Evolutionary conservation across 1,140 invertebrate genomes (phyloP), one percentile per base, ranked within the genome.

Genomic region (Druon quercuslanigerum): DNA sequence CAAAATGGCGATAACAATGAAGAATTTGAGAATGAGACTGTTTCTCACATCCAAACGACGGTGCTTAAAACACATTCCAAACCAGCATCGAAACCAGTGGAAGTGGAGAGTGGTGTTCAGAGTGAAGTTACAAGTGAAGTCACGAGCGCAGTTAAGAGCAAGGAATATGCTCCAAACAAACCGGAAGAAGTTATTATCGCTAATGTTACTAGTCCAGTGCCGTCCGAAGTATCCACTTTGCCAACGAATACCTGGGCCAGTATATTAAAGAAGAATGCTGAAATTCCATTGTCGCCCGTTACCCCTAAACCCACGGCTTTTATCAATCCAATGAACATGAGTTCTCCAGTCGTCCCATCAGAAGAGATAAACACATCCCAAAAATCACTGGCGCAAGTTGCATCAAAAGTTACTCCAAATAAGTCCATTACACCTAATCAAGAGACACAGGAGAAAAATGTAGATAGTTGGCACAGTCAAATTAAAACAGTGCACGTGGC

Each of bases 1-100:
- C 87, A 88, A 60, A 88, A 87, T 73, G 84, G 85, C 8, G 84
- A 88, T 70, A 80, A 82, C 6, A 80, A 85, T 50, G 80, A 84
- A 16, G 82, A 83, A 46, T 74, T 85, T 19, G 80, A 81, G 8
- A 78, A 87, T 33, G 79, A 86, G 78, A 81, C 73, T 50, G 71
- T 82, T 66, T 73, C 82, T 46, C 79, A 50, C 56, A 75, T 77
- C 60, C 75, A 82, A 70, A 84, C 77, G 2, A 86, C 71, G 33
- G 66, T 78, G 33, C 60, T 81, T 51, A 78, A 85, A 76, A 82
- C 76, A n/a, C 66, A 75, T 14, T 78, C 84, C 11, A 72, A 83
- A 70, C 20, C 83, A 17, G 3, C 60, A 20, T 46, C 78, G 13
- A 20, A 51, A 11, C 73, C 76, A 56, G 70, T 14, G 8, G 33